Base-by-base conservation (phyloP, 2,888 invertebrate species). In the Pandemis corylana region DNA sequence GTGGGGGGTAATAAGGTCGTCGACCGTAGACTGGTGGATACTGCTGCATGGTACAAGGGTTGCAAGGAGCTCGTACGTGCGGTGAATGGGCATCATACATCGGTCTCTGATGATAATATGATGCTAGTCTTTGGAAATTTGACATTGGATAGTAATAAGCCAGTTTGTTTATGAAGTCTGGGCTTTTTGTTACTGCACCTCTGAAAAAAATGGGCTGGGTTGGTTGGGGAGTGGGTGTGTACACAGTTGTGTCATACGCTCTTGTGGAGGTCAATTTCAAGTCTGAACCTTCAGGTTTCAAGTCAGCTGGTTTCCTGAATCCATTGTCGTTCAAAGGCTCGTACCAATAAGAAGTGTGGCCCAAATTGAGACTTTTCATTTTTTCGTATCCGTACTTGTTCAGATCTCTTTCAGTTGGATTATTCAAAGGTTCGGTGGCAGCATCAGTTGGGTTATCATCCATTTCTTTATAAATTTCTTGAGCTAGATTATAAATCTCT, bases 401-500 rank as follows among this genome's bases (percentile, higher is more conserved):
- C 12, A 71, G 51, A 7, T 59, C 72, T 61, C 68, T 66, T 61
- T 77, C 77, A 68, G 70, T 73, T 63, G 72, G 44, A 69, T 41
- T 71, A 49, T 76, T 78, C 1, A 77, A 41, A 0, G 78, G 76
- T 69, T 87, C 84, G 68, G 84, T 78, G 7, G 80, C 36, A 2
- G 80, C 53, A 7, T 87, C 84, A 2, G 80, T 80, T 5, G 77
- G 82, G 9, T 66, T 68, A 68, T 80, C 86, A 68, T 91, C 90
- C 68, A 92, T 83, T 81, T 93, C 92, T 68, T 87, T 90, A 68
- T 91, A 92, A 77, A 94, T 89, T 68, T 94, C 91, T 85, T 93
- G 89, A 1, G 93, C 93, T 78, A 94, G 79, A 72, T 89, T 90
- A 67, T 94, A 94, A 72, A 94, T 87, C 76, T 94, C 94, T 46